A percentile compares a stretch with the other conserved stretches of the same genome.
Conservation (phyloP, 2,888 invertebrate species). For the Drosophila longiperda region DNA sequence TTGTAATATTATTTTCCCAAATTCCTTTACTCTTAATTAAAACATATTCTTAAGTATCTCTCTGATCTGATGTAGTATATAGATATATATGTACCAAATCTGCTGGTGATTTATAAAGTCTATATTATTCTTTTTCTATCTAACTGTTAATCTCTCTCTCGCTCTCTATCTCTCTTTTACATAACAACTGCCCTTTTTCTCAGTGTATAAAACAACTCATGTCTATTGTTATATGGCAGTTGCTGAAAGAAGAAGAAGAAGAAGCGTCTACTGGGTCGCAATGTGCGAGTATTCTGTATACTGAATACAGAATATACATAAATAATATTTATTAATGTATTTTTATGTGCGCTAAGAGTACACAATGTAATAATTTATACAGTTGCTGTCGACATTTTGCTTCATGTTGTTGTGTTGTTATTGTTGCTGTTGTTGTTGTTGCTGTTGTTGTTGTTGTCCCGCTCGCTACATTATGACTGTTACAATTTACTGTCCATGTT, state of each 20-base stretch:
- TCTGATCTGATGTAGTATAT: background rate
- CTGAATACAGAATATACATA: conserved; percentile 69
- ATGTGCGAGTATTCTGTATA: conserved; percentile 60
- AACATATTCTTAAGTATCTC: background rate
- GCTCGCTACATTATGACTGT: conserved; percentile 74
- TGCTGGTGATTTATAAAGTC: background rate
- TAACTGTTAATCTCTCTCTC: background rate
- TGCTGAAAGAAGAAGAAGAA: conserved; percentile 44
- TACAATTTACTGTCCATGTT: conserved; percentile 80
- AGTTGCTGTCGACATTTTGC: conserved; percentile 69
- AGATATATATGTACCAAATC: background rate
- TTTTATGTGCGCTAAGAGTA: conserved; percentile 82
- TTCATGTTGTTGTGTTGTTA: conserved; percentile 33
- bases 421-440: conserved; percentile 43
- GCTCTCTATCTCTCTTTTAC: conserved; percentile 17
- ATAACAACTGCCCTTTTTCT: background rate
- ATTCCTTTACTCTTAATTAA: background rate
- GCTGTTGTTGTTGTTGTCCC: conserved; percentile 32
- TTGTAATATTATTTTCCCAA: background rate
- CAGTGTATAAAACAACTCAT: conserved; percentile 65
- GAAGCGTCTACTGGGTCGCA: conserved; percentile 41
- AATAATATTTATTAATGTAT: conserved; percentile 83
- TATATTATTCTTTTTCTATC: background rate
- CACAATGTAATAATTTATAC: conserved; percentile 81
- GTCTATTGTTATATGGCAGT: conserved; percentile 46